A percentile compares a stretch with the other conserved stretches of the same genome.
Evolutionary conservation across 2,888 invertebrate species (phyloP).

Genomic region (Drosophila mettleri): DNA sequence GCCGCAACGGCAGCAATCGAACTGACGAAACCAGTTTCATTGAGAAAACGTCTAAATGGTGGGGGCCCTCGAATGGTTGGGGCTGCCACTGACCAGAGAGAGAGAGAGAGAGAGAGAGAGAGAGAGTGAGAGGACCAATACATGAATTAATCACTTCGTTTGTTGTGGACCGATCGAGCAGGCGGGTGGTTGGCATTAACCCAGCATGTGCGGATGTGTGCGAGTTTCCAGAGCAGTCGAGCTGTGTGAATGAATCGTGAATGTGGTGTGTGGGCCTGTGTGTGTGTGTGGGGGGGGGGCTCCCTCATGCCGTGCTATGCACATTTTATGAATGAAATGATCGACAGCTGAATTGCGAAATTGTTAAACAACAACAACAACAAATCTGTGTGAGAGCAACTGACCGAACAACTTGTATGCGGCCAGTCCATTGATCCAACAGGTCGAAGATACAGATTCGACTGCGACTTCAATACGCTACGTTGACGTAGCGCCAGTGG

Average conservation of each 20-base stretch:
- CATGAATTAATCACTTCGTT: constrained; percentile 81
- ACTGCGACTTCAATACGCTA: constrained; percentile 41
- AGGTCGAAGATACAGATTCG: constrained; percentile 57
- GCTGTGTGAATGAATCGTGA: constrained; percentile 63
- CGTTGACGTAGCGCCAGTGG: constrained; percentile 71
- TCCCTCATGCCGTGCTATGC: constrained; percentile 54
- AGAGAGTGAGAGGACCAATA: constrained; percentile 33
- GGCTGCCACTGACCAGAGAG: constrained; percentile 16
- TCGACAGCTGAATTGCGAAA: constrained; percentile 83
- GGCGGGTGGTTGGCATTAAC: constrained; percentile 71
- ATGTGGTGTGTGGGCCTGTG: constrained; percentile 29
- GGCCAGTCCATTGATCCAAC: constrained; percentile 72
- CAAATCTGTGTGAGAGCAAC: constrained; percentile 53
- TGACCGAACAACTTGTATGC: constrained; percentile 30
- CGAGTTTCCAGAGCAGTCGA: constrained; percentile 73
- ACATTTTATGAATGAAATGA: constrained; percentile 82
- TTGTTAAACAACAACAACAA: constrained; percentile 69
- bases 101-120: not conserved
- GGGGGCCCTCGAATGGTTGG: constrained; percentile 47
- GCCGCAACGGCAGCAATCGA: constrained; percentile 52
- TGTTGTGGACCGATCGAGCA: constrained; percentile 71
- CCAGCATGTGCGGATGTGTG: constrained; percentile 75
- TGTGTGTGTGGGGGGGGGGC: constrained; percentile 23
- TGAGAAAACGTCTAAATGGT: constrained; percentile 81
- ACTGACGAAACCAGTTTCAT: constrained; percentile 83